Evolutionary conservation across 2,113 vertebrate species (phyloP).

Genomic region (Nesoenas mayeri): DNA sequence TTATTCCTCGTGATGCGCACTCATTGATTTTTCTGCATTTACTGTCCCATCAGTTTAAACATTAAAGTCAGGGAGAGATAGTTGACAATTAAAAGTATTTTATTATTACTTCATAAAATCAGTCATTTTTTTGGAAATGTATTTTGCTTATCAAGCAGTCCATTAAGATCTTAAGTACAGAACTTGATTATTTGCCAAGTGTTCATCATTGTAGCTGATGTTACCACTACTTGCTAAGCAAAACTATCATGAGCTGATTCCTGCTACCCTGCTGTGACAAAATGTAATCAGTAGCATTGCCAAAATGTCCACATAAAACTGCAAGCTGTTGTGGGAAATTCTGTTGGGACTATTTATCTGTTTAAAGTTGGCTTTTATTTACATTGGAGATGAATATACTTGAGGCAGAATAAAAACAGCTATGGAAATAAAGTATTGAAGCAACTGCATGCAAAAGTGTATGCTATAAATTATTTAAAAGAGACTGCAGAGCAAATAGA

Average conservation of each 20-base stretch:
- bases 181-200: neutral
- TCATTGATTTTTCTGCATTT: neutral
- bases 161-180: neutral
- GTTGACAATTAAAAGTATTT: neutral
- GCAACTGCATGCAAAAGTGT: neutral
- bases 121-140: neutral
- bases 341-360: neutral
- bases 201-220: neutral
- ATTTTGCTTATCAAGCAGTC: neutral
- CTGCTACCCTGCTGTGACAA: neutral
- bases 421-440: neutral
- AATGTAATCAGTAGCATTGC: neutral
- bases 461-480: neutral
- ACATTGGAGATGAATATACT: neutral
- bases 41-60: neutral
- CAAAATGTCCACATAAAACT: neutral
- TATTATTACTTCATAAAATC: neutral
- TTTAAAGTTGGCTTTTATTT: neutral
- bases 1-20: neutral
- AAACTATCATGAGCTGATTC: neutral
- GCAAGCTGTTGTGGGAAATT: neutral
- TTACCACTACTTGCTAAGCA: neutral
- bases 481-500: neutral
- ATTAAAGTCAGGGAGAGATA: neutral
- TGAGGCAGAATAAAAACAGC: neutral